These are phyloP conservation scores for Polylopha cassiicola DNA, from an alignment of 2,888 invertebrate genomes.

Conservation along the genomic window DNA sequence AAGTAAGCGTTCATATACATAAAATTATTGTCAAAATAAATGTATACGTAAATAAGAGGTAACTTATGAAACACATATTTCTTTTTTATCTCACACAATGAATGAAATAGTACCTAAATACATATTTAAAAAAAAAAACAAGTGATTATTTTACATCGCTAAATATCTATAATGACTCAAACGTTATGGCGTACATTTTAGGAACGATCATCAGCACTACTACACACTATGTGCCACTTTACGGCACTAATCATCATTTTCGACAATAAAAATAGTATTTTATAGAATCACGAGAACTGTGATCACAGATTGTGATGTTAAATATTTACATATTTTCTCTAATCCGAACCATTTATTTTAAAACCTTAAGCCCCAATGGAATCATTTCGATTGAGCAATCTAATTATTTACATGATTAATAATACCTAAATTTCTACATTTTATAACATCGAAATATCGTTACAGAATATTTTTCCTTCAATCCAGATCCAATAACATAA, in stretches of 20 bases:
- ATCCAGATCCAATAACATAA: constrained; percentile 9
- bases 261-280: too few species aligned
- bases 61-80: too few species aligned
- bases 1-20: too few species aligned
- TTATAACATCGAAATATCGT: constrained; percentile 1
- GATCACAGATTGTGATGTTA: too few species aligned
- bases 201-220: constrained; percentile 6
- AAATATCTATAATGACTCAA: constrained; percentile 8
- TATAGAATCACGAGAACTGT: too few species aligned
- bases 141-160: neutral
- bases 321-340: too few species aligned
- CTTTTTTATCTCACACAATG: too few species aligned
- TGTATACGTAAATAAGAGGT: too few species aligned
- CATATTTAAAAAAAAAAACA: neutral
- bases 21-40: too few species aligned
- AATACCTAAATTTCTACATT: neutral
- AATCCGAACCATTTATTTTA: too few species aligned
- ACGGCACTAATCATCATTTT: neutral
- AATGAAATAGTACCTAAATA: too few species aligned
- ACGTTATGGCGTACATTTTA: constrained; percentile 11
- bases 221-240: neutral
- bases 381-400: constrained; percentile 35
- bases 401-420: constrained; percentile 17
- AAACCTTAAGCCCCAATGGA: constrained; percentile 32
- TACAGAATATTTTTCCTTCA: neutral